Conservation (phyloP, 2,113 vertebrate species). For the Taxidea taxus region DNA sequence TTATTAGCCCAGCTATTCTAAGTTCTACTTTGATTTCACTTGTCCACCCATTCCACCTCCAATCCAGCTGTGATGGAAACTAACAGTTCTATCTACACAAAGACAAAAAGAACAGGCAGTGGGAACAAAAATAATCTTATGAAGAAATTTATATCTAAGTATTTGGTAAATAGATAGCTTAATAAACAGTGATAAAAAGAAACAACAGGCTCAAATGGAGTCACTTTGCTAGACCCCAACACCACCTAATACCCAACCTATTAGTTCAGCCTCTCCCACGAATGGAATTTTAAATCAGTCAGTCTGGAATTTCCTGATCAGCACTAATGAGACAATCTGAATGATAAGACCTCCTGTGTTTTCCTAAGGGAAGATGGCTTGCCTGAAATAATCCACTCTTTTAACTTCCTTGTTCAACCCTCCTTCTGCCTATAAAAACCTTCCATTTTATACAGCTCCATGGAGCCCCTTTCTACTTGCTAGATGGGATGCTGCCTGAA, state of each 20-base stretch:
- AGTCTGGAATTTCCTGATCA: not conserved
- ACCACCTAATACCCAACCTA: not conserved
- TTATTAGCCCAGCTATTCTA: not conserved
- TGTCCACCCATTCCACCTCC: not conserved
- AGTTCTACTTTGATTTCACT: not conserved
- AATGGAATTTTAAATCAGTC: not conserved
- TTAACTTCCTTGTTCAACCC: not conserved
- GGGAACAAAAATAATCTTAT: not conserved
- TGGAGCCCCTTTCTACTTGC: not conserved
- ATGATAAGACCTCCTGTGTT: not conserved
- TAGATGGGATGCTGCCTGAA: not conserved
- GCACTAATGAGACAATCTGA: not conserved
- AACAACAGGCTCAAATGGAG: not conserved
- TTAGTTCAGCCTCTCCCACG: not conserved
- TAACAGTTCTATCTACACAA: not conserved
- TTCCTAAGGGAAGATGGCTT: not conserved
- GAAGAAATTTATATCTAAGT: not conserved
- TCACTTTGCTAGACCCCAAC: not conserved
- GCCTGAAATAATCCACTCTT: not conserved
- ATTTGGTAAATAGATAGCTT: not conserved
- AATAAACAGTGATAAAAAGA: not conserved
- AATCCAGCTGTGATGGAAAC: not conserved
- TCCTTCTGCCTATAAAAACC: not conserved
- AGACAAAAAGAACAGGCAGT: not conserved
- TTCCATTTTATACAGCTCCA: not conserved